Evolutionary conservation across 2,888 invertebrate genomes (phyloP).

Genomic region (Aricia artaxerxes): DNA sequence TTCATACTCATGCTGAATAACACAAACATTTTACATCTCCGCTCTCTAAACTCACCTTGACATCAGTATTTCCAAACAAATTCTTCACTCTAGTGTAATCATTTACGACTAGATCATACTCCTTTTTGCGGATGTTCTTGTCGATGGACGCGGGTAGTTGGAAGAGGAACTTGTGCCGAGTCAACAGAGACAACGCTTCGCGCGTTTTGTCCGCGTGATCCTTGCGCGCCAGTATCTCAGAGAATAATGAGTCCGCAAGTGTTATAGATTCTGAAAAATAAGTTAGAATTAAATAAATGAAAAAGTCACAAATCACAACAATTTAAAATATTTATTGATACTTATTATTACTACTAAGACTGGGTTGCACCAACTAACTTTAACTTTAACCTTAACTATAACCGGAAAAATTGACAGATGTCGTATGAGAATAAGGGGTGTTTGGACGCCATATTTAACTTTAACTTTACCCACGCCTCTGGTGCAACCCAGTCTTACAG

Average conservation of each 20-base stretch:
- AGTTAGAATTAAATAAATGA: background rate
- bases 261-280: conserved; percentile 87
- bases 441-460: no score
- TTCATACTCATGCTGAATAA: no score
- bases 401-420: no score
- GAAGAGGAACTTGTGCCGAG: conserved; percentile 96
- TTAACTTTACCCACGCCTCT: no score
- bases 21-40: no score
- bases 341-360: no score
- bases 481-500: no score
- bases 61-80: conserved; percentile 95
- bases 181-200: conserved; percentile 95
- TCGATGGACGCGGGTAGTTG: conserved; percentile 97
- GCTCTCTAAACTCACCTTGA: conserved; percentile 65
- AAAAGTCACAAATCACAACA: no score
- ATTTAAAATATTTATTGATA: no score
- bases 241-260: conserved; percentile 95
- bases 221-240: conserved; percentile 93
- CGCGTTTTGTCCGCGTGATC: conserved; percentile 98
- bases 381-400: no score
- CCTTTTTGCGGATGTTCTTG: conserved; percentile 94
- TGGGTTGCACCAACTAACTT: no score
- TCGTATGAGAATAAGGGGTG: no score
- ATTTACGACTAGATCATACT: conserved; percentile 98
- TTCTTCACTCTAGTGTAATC: conserved; percentile 98